Percentiles rank a stretch among this genome's conserved stretches.
Evolutionary conservation across 2,888 invertebrate species (phyloP).

Genomic region (Brenthis hecate): DNA sequence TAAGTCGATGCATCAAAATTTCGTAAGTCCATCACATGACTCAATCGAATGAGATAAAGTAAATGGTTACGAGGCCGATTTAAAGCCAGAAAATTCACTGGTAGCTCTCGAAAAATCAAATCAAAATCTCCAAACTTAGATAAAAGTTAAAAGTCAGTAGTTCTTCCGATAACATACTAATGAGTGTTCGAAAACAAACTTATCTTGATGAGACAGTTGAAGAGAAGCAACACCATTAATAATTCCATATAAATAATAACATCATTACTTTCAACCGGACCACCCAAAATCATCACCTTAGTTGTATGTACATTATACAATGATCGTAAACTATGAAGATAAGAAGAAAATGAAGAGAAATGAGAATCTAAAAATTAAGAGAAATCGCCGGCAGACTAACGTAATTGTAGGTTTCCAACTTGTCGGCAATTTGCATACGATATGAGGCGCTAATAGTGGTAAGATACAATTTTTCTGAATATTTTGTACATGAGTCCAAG

Average conservation of each 20-base stretch:
- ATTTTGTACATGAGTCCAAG: constrained; percentile 60
- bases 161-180: constrained; percentile 72
- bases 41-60: constrained; percentile 29
- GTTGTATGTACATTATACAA: constrained; percentile 50
- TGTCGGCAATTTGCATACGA: constrained; percentile 73
- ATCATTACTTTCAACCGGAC: constrained; percentile 72
- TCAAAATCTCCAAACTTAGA: constrained; percentile 60
- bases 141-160: constrained; percentile 71
- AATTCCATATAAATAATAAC: constrained; percentile 75
- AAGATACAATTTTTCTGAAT: constrained; percentile 67
- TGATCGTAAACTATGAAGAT: constrained; percentile 66
- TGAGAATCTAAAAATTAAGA: constrained; percentile 61
- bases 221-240: constrained; percentile 67
- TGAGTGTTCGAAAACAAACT: constrained; percentile 74
- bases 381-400: constrained; percentile 52
- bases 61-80: constrained; percentile 31
- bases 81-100: constrained; percentile 30
- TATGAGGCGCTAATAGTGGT: constrained; percentile 75
- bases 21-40: constrained; percentile 24
- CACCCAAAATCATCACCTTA: constrained; percentile 81
- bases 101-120: constrained; percentile 53
- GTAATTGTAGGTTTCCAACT: constrained; percentile 63
- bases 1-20: not conserved
- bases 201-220: constrained; percentile 77
- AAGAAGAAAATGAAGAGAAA: constrained; percentile 65